Conservation (phyloP, 2,888 invertebrate genomes). For the Apotomis betuletana region DNA sequence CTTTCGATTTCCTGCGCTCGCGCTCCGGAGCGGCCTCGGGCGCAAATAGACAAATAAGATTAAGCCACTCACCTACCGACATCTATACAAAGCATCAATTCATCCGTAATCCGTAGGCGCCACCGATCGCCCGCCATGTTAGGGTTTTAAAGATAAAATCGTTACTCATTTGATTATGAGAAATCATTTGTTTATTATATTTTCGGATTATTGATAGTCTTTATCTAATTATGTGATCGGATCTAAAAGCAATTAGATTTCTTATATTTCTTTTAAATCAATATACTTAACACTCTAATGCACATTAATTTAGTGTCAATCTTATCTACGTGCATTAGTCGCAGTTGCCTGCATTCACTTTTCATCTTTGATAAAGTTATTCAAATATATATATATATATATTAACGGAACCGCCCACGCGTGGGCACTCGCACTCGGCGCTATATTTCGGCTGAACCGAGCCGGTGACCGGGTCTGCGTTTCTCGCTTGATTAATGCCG, state of each 20-base stretch:
- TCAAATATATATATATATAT: constrained; percentile 9
- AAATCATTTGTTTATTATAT: no score
- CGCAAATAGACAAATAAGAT: constrained; percentile 39
- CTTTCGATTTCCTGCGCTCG: constrained; percentile 64
- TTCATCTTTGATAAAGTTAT: constrained; percentile 5
- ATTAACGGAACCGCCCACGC: constrained; percentile 19
- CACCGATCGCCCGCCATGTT: constrained; percentile 45
- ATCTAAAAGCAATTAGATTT: neutral
- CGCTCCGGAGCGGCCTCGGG: constrained; percentile 45
- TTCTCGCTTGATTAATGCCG: constrained; percentile 58
- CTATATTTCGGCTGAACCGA: constrained; percentile 26
- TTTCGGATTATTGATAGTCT: no score
- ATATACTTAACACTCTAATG: constrained; percentile 4
- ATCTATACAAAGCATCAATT: constrained; percentile 46
- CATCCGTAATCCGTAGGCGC: constrained; percentile 42
- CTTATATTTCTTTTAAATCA: neutral
- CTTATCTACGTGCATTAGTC: constrained; percentile 13
- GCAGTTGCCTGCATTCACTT: constrained; percentile 14
- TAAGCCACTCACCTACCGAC: constrained; percentile 42
- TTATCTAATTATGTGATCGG: no score
- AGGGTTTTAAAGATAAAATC: constrained; percentile 27
- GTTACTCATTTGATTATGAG: neutral
- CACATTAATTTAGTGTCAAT: constrained; percentile 18
- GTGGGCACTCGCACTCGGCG: constrained; percentile 12
- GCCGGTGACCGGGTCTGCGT: constrained; percentile 34